Evolutionary conservation across 2,888 invertebrate genomes (phyloP).

Genomic region (Agonopterix subpropinquella): DNA sequence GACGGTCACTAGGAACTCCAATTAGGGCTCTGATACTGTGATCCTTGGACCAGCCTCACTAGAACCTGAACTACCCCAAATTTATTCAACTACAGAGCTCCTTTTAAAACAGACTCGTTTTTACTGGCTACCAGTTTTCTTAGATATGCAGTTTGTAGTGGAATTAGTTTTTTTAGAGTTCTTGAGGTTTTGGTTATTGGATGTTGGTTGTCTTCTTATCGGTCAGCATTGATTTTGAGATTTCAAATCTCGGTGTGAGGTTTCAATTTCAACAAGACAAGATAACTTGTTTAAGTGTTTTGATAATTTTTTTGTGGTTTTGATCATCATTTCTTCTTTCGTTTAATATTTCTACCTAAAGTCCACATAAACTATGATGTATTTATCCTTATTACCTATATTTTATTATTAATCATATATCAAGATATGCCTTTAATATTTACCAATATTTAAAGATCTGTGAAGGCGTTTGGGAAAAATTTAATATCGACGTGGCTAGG

Average conservation of each 20-base stretch:
- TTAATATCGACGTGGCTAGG: too few species aligned
- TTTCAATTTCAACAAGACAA: slow-evolving; percentile 46
- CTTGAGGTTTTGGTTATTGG: slow-evolving; percentile 2
- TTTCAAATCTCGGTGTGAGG: slow-evolving; percentile 64
- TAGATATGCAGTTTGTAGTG: neutral
- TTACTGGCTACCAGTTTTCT: neutral
- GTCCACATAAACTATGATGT: neutral
- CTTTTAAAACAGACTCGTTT: neutral
- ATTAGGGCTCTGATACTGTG: slow-evolving; percentile 53
- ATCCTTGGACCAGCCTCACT: slow-evolving; percentile 3
- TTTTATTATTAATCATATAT: neutral
- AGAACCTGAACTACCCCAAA: neutral
- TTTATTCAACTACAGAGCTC: neutral
- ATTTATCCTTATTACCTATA: neutral
- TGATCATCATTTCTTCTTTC: neutral
- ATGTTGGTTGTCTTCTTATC: slow-evolving; percentile 44
- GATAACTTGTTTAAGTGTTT: slow-evolving; percentile 22
- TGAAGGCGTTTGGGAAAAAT: too few species aligned
- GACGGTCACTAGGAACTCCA: slow-evolving; percentile 70
- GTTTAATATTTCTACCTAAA: neutral
- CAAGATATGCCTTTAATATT: too few species aligned
- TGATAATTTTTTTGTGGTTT: slow-evolving; percentile 18
- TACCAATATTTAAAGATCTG: too few species aligned
- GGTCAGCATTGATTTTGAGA: slow-evolving; percentile 64
- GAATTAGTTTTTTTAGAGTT: slow-evolving; percentile 4